These are phyloP conservation scores for Plectropomus leopardus DNA, from an alignment of 2,113 vertebrate species.

Conservation along the genomic window DNA sequence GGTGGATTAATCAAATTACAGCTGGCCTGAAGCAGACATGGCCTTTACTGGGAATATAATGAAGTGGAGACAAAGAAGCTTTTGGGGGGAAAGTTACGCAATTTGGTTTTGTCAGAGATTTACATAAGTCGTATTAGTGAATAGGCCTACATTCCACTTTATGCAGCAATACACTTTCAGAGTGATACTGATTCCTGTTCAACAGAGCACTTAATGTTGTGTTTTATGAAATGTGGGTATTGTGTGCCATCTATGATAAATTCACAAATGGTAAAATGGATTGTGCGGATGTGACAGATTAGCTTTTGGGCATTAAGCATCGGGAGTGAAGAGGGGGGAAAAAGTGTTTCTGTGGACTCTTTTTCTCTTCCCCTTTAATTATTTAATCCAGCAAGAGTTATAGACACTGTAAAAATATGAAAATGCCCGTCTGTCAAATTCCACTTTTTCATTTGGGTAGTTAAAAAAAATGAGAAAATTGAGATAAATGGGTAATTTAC, in stretches of 20 bases:
- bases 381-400: neutral
- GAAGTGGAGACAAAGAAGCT: conserved; percentile 78
- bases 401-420: neutral
- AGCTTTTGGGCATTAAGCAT: neutral
- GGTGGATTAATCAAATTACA: conserved; percentile 76
- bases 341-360: neutral
- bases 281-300: neutral
- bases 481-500: neutral
- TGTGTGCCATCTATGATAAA: neutral
- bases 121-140: conserved; percentile 80
- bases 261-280: neutral
- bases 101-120: conserved; percentile 82
- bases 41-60: conserved; percentile 70
- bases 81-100: conserved; percentile 73
- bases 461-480: conserved; percentile 1
- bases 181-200: conserved; percentile 24
- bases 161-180: conserved; percentile 24
- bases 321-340: no score
- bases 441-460: neutral
- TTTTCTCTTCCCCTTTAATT: neutral
- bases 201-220: neutral
- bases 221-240: conserved; percentile 17
- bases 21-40: conserved; percentile 50
- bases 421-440: neutral
- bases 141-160: conserved; percentile 62